Evolutionary conservation across 2,888 invertebrate genomes (phyloP), one percentile per base, ranked within the genome.

Genomic region (Epirrita christyi): DNA sequence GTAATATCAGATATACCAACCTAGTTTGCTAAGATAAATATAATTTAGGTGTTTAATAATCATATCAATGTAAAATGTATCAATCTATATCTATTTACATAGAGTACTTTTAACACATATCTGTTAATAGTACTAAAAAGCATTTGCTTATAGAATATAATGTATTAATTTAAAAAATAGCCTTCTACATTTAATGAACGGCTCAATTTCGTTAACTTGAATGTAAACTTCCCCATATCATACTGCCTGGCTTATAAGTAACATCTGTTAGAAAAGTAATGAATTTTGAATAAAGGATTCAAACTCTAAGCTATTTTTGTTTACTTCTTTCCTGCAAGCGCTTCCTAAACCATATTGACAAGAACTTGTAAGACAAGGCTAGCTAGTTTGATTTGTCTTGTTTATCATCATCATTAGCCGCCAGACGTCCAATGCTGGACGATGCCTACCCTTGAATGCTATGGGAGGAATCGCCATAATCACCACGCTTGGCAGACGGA

Each of bases 181-280:
- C 38, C 38, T 49, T 45, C 40, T 32, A 53, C 44, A 58, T 49
- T 49, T n/a, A 58, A 44, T 44, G 10, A 58, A 49, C 44, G 48
- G 66, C 61, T 61, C 61, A 43, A 55, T 59, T 51, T 59, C n/a
- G 32, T 40, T 32, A 42, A 49, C 41, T 52, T 57, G 45, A 37
- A 14, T 56, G 47, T 40, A 50, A 45, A 44, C 43, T 38, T 48
- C 15, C 13, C 47, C 29, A 21, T 62, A 57, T 52, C 51, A 75
- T 79, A 79, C 77, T 76, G 80, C 80, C 78, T 75, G 74, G 80
- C 84, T 83, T 82, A 75, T 73, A 69, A 76, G 71, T 78, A 81
- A 77, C 76, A 76, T 79, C 74, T 78, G 75, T 76, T 85, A 81
- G 78, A 77, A 76, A 74, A 80, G 76, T 75, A 74, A 67, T 68